Base-by-base conservation (phyloP, 2,797 vertebrate species). In the Diplodus sargus region DNA sequence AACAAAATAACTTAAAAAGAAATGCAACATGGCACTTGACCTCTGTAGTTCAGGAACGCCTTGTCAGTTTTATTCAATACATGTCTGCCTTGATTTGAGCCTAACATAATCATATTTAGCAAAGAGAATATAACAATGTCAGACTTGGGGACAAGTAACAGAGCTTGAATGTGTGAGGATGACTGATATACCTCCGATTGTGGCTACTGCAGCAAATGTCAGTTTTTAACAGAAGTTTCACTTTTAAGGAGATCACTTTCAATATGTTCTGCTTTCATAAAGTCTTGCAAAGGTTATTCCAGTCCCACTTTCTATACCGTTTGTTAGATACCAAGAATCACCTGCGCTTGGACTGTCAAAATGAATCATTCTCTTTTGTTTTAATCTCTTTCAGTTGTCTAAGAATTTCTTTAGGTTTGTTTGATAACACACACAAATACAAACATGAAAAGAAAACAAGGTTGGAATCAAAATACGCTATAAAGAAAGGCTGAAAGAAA, bases 191-290 rank as follows among this genome's bases (percentile, higher is more conserved):
- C 16, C 34, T 23, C 47, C 25, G 39, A 39, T 58, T 49, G 52
- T 14, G 30, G 15, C 63, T 13, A 30, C 34, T 56, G 59, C 45
- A 56, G 61, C 70, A 58, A 61, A 74, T 28, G 45, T 60, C 52
- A 10, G 14, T 62, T 73, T 58, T 49, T 18, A 62, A 59, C 52
- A 82, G 63, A 43, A 71, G 85, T 54, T 80, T 75, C 30, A n/a
- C 28, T 53, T 79, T 85, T 59, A 7, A 45, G 30, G 7, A 34
- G 30, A 34, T 34, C 5, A 28, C 28, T 28, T 28, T 28, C 28
- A 28, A 28, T 28, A 28, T 28, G 28, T 28, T 28, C 28, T 28
- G 28, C 28, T 34, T 34, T 34, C 30, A 34, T 34, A 7, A 57
- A 20, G 49, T 42, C 23, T 66, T 25, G 4, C 18, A 16, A 51